phyloP scores from a whole-genome alignment of 2,113 vertebrate genomes.

The Pipa parva region DNA sequence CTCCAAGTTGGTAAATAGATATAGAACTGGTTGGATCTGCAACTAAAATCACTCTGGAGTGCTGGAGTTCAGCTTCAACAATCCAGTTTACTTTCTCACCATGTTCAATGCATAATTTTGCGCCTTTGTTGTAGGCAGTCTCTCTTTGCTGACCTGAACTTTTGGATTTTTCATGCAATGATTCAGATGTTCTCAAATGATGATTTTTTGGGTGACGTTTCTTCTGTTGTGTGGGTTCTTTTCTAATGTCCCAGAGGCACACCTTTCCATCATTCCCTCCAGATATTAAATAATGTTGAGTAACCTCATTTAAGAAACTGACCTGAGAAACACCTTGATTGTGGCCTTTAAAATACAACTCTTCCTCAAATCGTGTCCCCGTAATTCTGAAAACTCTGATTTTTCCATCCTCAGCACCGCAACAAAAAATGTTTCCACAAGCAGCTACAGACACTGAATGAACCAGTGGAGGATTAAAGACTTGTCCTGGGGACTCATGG shows the following conservation, averaged over 20 bases:
- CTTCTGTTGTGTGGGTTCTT: constrained; percentile 56
- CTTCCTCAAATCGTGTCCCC: constrained; percentile 72
- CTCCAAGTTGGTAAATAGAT: constrained; percentile 70
- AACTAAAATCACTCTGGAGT: constrained; percentile 73
- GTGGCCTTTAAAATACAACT: constrained; percentile 74
- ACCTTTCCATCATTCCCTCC: constrained; percentile 88
- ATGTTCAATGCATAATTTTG: constrained; percentile 74
- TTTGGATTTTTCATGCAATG: constrained; percentile 48
- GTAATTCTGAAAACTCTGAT: constrained; percentile 76
- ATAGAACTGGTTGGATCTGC: constrained; percentile 80
- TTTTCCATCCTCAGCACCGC: constrained; percentile 86
- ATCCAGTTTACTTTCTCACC: constrained; percentile 95
- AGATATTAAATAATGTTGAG: constrained; percentile 73
- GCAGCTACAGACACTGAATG: constrained; percentile 80
- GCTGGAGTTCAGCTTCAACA: constrained; percentile 68
- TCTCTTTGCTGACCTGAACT: constrained; percentile 36
- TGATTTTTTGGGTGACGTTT: constrained; percentile 58
- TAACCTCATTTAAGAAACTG: constrained; percentile 73
- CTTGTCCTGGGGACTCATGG: constrained; percentile 63
- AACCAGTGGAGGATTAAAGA: constrained; percentile 86
- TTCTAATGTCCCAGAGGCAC: constrained; percentile 81
- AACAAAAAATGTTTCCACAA: constrained; percentile 80
- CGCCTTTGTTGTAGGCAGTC: constrained; percentile 35
- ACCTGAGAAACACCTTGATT: constrained; percentile 81
- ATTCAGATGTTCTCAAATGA: constrained; percentile 53